These are phyloP conservation scores for Oscheius sp. DNA, from an alignment of 2,888 invertebrate species.

Conservation along the genomic window DNA sequence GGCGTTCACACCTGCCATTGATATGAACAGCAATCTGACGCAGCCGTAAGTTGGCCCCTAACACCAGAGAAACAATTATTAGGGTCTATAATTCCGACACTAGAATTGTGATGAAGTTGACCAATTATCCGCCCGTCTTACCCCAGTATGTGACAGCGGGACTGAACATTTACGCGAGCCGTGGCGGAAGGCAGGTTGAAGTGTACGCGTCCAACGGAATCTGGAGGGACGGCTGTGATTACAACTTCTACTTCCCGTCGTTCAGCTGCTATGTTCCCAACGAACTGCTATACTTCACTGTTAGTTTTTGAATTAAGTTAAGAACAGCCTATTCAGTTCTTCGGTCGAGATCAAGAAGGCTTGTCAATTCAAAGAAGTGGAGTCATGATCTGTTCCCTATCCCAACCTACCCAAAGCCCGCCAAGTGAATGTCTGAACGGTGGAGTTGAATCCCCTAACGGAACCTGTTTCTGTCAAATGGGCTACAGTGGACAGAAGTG, in stretches of 20 bases:
- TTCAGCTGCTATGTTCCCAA: conserved; percentile 57
- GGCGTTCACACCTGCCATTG: conserved; percentile 44
- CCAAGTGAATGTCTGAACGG: conserved; percentile 63
- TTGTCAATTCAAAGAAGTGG: conserved; percentile 62
- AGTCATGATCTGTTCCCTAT: conserved; percentile 54
- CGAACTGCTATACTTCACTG: conserved; percentile 62
- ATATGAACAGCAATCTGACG: conserved; percentile 39
- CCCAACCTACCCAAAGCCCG: conserved; percentile 50
- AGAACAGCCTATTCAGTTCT: conserved; percentile 47
- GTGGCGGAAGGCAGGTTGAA: conserved; percentile 38
- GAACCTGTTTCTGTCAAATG: conserved; percentile 63
- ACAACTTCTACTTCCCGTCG: conserved; percentile 62
- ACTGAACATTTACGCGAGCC: conserved; percentile 53
- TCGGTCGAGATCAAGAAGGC: conserved; percentile 54
- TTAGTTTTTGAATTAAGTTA: conserved; percentile 12
- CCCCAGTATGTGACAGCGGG: conserved; percentile 48
- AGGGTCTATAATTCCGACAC: not conserved
- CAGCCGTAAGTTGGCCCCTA: conserved; percentile 45
- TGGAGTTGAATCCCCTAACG: conserved; percentile 56
- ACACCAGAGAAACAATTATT: not conserved
- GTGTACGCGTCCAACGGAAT: conserved; percentile 61
- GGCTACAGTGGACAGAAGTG: conserved; percentile 59
- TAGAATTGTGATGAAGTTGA: conserved; percentile 9
- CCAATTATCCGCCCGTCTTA: conserved; percentile 18
- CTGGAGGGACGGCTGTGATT: conserved; percentile 60